A percentile compares a stretch with the other conserved stretches of the same genome.
These are phyloP conservation scores for Geotrypetes seraphini DNA, from an alignment of 2,797 vertebrate genomes.

Conservation along the genomic window DNA sequence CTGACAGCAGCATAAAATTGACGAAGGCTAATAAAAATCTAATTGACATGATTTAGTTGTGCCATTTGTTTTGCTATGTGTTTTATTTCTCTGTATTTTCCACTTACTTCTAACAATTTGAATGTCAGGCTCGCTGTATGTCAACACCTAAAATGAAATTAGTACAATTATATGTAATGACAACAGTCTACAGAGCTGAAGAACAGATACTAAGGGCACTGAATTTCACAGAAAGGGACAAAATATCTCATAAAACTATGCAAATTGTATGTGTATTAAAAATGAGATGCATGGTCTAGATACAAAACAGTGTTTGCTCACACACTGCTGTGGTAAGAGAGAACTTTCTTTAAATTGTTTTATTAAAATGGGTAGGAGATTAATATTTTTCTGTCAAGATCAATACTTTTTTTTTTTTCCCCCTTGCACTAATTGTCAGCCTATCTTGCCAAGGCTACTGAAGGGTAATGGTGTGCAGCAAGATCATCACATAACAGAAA, in stretches of 20 bases:
- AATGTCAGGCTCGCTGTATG: too few relatives aligned
- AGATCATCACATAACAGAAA: constrained; percentile 89
- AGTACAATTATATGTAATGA: too few relatives aligned
- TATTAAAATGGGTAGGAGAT: constrained; percentile 79
- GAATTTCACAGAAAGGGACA: too few relatives aligned
- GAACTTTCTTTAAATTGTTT: constrained; percentile 73
- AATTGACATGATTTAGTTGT: constrained; percentile 4
- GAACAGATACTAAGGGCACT: too few relatives aligned
- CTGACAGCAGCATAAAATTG: constrained; percentile 2
- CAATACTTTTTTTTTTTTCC: constrained; percentile 73
- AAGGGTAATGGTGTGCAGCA: constrained; percentile 63
- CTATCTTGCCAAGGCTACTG: constrained; percentile 61
- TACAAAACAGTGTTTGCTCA: constrained; percentile 6
- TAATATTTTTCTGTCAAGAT: constrained; percentile 80
- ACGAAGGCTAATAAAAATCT: constrained; percentile 8
- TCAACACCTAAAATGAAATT: too few relatives aligned
- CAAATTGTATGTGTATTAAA: constrained; percentile 10
- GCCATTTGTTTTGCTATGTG: neutral
- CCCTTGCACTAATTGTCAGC: constrained; percentile 91
- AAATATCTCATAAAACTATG: too few relatives aligned
- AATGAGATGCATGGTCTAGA: constrained; percentile 10
- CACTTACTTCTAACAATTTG: too few relatives aligned
- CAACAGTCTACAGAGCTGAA: too few relatives aligned
- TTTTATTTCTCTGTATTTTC: too few relatives aligned
- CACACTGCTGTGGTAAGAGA: constrained; percentile 38